Percentiles rank a stretch among this genome's conserved stretches.
Conservation (phyloP, 2,113 vertebrate genomes). For the Sapajus apella region DNA sequence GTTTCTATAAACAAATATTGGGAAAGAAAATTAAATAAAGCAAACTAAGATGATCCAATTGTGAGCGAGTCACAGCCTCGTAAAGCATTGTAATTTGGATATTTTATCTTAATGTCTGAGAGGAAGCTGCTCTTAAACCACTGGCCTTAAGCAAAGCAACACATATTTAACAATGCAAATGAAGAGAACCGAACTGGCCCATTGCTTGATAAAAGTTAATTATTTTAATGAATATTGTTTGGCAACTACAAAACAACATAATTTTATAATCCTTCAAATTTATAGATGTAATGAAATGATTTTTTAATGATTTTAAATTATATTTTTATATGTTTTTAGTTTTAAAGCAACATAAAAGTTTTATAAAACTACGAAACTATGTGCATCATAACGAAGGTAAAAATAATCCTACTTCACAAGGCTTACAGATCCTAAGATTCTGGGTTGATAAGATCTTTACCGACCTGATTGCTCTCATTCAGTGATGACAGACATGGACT, state of each 20-base stretch:
- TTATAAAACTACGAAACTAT: neutral
- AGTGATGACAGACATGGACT: neutral
- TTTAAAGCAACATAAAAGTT: neutral
- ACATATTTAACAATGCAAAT: neutral
- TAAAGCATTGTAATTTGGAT: neutral
- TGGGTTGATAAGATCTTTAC: neutral
- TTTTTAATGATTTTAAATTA: neutral
- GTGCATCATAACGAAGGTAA: neutral
- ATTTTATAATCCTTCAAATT: neutral
- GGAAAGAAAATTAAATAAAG: slow-evolving; percentile 48
- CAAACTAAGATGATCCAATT: neutral
- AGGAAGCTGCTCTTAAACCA: neutral
- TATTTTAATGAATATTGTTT: neutral
- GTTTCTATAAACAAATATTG: neutral
- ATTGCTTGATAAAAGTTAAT: neutral
- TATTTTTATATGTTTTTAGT: neutral
- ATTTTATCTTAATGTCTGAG: neutral
- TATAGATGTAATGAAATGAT: neutral
- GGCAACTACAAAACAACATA: neutral
- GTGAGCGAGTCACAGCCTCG: neutral
- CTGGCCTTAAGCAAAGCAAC: neutral
- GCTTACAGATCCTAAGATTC: neutral
- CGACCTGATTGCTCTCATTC: neutral
- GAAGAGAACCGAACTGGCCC: neutral
- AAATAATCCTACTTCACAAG: neutral